Percentiles rank a stretch among this genome's conserved stretches.
Conservation (phyloP, 2,113 vertebrate species). For the Progne subis region DNA sequence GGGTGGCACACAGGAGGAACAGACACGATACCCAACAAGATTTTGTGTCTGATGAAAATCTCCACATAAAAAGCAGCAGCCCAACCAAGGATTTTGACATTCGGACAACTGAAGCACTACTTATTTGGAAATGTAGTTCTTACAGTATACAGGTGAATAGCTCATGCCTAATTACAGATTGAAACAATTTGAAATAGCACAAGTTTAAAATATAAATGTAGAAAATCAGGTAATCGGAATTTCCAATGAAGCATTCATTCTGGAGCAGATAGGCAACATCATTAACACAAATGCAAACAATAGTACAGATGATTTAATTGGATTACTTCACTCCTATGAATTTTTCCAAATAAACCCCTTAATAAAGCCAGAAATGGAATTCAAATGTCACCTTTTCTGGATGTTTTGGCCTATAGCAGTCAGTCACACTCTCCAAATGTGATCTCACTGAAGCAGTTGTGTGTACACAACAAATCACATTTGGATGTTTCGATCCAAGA, state of each 20-base stretch:
- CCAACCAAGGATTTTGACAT: not conserved
- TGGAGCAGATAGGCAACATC: not conserved
- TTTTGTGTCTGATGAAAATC: not conserved
- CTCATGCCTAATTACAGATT: not conserved
- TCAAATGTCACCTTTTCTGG: not conserved
- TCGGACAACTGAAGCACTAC: not conserved
- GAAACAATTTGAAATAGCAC: not conserved
- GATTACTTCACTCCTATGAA: not conserved
- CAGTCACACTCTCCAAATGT: not conserved
- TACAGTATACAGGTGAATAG: not conserved
- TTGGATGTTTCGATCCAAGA: conserved; percentile 2
- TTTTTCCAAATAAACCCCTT: not conserved
- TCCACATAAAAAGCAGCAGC: not conserved
- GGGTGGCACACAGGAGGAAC: not conserved
- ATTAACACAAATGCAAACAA: not conserved
- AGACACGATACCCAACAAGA: not conserved
- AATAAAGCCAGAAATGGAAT: not conserved
- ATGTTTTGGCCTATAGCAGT: not conserved
- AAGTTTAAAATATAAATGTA: not conserved
- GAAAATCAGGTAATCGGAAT: conserved; percentile 1
- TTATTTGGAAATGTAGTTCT: not conserved
- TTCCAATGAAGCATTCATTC: not conserved
- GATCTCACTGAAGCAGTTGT: not conserved
- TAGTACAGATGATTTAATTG: not conserved
- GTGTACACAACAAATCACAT: conserved; percentile 18